phyloP scores from a whole-genome alignment of 1,140 invertebrate species.

The Hestina assimilis region DNA sequence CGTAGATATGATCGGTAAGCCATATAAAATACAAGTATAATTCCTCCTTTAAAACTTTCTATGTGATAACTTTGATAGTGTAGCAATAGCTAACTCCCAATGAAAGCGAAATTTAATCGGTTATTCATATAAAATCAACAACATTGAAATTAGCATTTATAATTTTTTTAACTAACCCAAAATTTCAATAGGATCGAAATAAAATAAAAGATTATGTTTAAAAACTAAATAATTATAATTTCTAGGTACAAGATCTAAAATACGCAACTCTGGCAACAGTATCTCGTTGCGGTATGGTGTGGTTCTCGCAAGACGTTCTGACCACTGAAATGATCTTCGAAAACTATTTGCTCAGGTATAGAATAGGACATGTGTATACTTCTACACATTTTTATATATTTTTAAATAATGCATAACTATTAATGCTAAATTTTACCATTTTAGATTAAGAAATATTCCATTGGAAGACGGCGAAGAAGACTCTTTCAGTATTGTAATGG shows the following conservation, averaged over 20 bases:
- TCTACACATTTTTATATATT: too few species aligned
- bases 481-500: conserved; percentile 73
- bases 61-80: too few species aligned
- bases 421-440: conserved; percentile 24
- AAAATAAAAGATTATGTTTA: neutral
- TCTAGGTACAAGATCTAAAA: conserved; percentile 91
- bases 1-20: too few species aligned
- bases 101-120: too few species aligned
- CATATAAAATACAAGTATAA: too few species aligned
- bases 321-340: conserved; percentile 99
- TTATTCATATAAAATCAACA: too few species aligned
- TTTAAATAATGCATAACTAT: too few species aligned
- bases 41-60: too few species aligned
- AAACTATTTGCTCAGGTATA: conserved; percentile 89
- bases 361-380: neutral
- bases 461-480: conserved; percentile 96
- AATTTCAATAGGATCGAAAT: too few species aligned
- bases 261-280: conserved; percentile 99
- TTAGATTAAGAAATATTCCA: conserved; percentile 90
- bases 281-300: conserved; percentile 99
- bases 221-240: neutral
- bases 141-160: too few species aligned
- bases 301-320: conserved; percentile 98
- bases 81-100: too few species aligned
- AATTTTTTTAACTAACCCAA: too few species aligned